Percentiles rank a stretch among this genome's conserved stretches.
Evolutionary conservation across 64 coral and sea anemone genomes (phyloP).

Genomic region (Montipora sp.): DNA sequence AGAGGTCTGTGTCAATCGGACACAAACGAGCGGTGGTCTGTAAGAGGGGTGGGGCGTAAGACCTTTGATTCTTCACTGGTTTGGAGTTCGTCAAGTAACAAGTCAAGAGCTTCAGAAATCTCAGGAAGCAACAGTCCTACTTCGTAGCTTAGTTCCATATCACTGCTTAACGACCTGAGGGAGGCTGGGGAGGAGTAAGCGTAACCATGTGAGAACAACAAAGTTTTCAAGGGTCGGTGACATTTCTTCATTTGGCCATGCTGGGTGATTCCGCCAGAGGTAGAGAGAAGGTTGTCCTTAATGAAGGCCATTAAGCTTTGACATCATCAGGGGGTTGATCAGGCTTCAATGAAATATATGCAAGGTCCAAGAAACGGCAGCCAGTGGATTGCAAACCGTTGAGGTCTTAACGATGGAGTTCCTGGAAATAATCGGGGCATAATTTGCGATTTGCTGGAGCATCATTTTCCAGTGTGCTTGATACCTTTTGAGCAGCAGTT

Average conservation of each 20-base stretch:
- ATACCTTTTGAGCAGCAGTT: neutral
- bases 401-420: constrained; percentile 2
- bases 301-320: constrained; percentile 35
- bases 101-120: constrained; percentile 12
- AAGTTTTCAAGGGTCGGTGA: constrained; percentile 38
- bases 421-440: no score
- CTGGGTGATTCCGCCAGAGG: neutral
- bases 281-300: constrained; percentile 27
- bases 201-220: constrained; percentile 46
- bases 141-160: constrained; percentile 28
- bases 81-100: constrained; percentile 24
- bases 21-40: neutral
- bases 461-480: neutral
- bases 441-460: neutral
- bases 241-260: constrained; percentile 22
- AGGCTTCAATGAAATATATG: constrained; percentile 8
- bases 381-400: neutral
- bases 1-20: neutral
- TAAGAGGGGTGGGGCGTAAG: neutral
- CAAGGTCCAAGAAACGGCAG: no score
- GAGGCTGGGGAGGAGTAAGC: constrained; percentile 28
- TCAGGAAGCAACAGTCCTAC: constrained; percentile 19
- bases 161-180: neutral
- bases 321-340: constrained; percentile 2
- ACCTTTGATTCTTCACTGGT: constrained; percentile 40